Evolutionary conservation across 2,888 invertebrate genomes (phyloP), one percentile per base, ranked within the genome.

Genomic region (Drymonia ruficornis): DNA sequence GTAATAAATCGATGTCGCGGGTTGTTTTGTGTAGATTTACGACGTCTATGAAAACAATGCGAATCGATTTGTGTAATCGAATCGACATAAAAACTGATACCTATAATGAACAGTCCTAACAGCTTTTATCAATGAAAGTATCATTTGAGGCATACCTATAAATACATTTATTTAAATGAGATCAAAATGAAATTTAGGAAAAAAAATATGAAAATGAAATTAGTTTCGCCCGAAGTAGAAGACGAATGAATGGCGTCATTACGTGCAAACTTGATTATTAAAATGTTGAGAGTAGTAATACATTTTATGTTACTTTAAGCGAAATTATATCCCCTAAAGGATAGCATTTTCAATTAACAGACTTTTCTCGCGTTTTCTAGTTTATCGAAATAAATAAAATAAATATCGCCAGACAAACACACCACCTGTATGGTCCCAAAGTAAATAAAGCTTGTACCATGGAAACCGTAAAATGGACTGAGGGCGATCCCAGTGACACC

Each of bases 1-100:
- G 76, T 67, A 73, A 83, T 89, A 89, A 86, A 89, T 89, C 84
- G 67, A 70, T 70, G 70, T 76, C 70, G 61, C 65, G 64, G 62
- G 76, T 81, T 76, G 78, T 77, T 78, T 78, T 76, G 81, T 77
- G 65, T 65, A 76, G 80, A 87, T 84, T 84, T 82, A 85, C 78
- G 63, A 61, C 59, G 70, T 74, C 67, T 69, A 23, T 70, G 72
- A 58, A 65, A 67, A 70, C 70, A 65, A 63, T 53, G 55, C 66
- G 38, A 29, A 52, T 63, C 61, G 55, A 70, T 56, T 61, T 58
- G 46, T 50, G 48, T 46, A 58, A 61, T 53, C 53, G 60, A 61
- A 65, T 67, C 51, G 63, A 63, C 60, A 53, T 58, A 51, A 61
- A 64, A 63, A 55, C 36, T 40, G 40, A 52, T 52, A 52, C 57